Conservation (phyloP, 1,140 invertebrate genomes). For the Drosophila repletoides region DNA sequence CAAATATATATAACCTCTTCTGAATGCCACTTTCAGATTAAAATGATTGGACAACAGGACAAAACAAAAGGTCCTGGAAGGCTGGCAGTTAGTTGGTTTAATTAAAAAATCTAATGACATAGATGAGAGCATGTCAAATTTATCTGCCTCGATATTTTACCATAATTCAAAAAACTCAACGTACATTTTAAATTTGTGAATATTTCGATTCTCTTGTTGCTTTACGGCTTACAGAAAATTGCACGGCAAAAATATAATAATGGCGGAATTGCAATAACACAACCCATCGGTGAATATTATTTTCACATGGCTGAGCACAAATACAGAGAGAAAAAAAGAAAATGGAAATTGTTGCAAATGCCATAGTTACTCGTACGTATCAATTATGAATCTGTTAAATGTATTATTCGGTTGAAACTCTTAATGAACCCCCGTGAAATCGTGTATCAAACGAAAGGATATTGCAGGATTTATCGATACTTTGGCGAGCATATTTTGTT, state of each 20-base stretch:
- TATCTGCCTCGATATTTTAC: neutral
- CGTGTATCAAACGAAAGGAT: slow-evolving; percentile 24
- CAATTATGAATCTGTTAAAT: slow-evolving; percentile 10
- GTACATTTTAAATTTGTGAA: neutral
- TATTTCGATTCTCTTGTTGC: no score
- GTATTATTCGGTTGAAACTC: neutral
- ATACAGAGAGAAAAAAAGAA: neutral
- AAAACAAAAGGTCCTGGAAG: no score
- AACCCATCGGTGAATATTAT: no score
- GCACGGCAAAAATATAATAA: no score
- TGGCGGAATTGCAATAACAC: no score
- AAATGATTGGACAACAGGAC: no score
- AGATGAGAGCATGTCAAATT: neutral
- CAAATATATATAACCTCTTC: no score
- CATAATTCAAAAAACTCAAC: neutral
- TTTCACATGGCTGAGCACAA: no score
- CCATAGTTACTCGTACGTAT: neutral
- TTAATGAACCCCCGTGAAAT: slow-evolving; percentile 18
- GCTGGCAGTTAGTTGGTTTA: no score
- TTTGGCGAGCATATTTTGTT: slow-evolving; percentile 1
- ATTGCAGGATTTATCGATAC: slow-evolving; percentile 20
- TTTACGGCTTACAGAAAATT: no score
- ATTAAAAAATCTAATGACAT: neutral
- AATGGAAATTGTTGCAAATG: neutral
- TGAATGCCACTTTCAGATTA: no score